A percentile compares a stretch with the other conserved stretches of the same genome.
These are phyloP conservation scores for Adineta ricciae DNA, from an alignment of 2,888 invertebrate genomes.

Conservation along the genomic window DNA sequence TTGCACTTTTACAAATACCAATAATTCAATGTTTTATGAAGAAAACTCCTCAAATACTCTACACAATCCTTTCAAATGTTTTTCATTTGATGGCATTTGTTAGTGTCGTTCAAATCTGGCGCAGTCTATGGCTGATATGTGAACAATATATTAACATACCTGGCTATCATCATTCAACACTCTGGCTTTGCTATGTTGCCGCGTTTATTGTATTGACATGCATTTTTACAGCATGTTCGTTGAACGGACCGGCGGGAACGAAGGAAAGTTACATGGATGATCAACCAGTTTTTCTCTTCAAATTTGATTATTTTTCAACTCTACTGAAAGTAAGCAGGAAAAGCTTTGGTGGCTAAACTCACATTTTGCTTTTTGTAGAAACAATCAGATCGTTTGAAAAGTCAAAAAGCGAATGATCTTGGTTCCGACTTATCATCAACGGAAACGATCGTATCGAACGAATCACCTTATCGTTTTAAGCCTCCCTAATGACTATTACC, in stretches of 20 bases:
- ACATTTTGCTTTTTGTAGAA: not conserved
- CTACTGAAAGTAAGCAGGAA: not conserved
- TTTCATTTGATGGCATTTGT: conserved; percentile 15
- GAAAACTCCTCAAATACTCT: not conserved
- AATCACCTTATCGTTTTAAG: not conserved
- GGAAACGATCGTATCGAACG: not conserved
- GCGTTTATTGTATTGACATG: not conserved
- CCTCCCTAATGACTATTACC: not conserved
- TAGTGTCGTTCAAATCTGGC: conserved; percentile 14
- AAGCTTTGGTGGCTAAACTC: not conserved
- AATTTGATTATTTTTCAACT: conserved; percentile 17
- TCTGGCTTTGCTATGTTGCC: not conserved
- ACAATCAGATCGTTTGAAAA: not conserved
- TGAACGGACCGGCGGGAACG: not conserved
- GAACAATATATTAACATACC: conserved; percentile 22
- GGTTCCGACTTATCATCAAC: not conserved
- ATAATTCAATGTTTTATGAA: not conserved
- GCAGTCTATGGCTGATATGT: not conserved
- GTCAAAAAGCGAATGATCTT: not conserved
- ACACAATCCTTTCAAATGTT: not conserved
- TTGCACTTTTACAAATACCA: not conserved
- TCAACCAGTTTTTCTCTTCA: not conserved
- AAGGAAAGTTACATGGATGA: conserved; percentile 9
- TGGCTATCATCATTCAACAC: not conserved
- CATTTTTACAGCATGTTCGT: not conserved